Percentiles rank a stretch among this genome's conserved stretches.
Conservation (phyloP, 2,113 vertebrate species). For the Dicaeum eximium region DNA sequence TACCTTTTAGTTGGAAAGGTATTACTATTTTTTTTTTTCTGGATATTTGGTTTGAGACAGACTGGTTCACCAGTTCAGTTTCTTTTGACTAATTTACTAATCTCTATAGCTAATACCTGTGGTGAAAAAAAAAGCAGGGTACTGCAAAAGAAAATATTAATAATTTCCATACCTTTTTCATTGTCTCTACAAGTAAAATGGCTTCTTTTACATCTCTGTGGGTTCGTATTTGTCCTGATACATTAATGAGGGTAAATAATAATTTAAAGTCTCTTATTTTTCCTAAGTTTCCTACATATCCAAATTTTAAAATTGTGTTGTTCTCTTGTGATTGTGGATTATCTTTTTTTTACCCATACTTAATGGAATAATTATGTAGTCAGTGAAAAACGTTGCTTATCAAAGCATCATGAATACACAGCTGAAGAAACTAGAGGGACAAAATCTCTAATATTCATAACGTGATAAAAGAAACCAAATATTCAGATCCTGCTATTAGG, state of each 20-base stretch:
- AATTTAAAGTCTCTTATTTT: neutral
- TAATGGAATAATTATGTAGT: neutral
- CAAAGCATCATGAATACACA: neutral
- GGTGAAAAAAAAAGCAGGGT: neutral
- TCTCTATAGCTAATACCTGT: neutral
- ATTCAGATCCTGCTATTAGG: neutral
- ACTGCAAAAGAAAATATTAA: neutral
- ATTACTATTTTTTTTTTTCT: neutral
- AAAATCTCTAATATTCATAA: neutral
- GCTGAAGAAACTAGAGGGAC: neutral
- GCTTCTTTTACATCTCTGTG: neutral
- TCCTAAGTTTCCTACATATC: neutral
- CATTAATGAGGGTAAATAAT: neutral
- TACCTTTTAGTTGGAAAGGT: neutral
- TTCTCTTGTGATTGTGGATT: neutral
- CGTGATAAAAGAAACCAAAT: neutral
- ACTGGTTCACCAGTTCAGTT: neutral
- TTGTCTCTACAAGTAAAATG: neutral
- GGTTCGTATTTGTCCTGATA: neutral
- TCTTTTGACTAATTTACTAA: neutral
- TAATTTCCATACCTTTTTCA: neutral
- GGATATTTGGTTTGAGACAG: neutral
- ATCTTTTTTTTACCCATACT: neutral
- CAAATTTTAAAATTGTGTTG: neutral
- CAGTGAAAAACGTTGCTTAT: neutral